Percentiles rank a stretch among this genome's conserved stretches.
phyloP scores from a whole-genome alignment of 2,113 vertebrate genomes.

The Nothoprocta pentlandii region DNA sequence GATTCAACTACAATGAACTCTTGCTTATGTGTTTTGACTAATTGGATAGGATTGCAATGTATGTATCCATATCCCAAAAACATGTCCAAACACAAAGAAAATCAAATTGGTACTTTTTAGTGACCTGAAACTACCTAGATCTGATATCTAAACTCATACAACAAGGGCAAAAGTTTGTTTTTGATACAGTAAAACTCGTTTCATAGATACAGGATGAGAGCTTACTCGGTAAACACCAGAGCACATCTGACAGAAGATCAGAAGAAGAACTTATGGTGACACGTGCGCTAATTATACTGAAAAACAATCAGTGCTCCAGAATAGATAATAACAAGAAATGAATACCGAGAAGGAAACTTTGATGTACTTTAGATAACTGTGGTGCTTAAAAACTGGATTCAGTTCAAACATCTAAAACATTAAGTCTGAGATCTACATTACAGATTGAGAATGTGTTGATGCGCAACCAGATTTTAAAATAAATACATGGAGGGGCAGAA shows the following conservation, averaged over 20 bases:
- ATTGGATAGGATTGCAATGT: neutral
- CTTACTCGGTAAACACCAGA: neutral
- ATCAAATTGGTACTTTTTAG: neutral
- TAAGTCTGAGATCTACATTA: conserved; percentile 39
- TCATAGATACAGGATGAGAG: neutral
- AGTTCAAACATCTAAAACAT: conserved; percentile 57
- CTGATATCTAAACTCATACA: neutral
- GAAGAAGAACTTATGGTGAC: conserved; percentile 4
- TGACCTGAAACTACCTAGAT: neutral
- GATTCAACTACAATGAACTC: neutral
- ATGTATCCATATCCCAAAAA: neutral
- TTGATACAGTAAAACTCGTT: neutral
- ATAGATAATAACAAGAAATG: conserved; percentile 68
- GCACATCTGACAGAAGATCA: conserved; percentile 36
- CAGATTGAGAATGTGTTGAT: conserved; percentile 65
- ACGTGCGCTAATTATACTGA: neutral
- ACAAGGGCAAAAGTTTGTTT: neutral
- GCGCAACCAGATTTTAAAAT: conserved; percentile 56
- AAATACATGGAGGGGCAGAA: conserved; percentile 40
- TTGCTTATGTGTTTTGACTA: neutral
- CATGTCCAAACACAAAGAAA: neutral
- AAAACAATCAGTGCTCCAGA: conserved; percentile 43
- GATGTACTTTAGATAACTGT: conserved; percentile 70
- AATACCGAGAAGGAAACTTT: conserved; percentile 43
- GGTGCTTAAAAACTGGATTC: conserved; percentile 57